These are phyloP conservation scores for Myoxocephalus aenaeus DNA, from an alignment of 2,797 vertebrate genomes.

Conservation along the genomic window DNA sequence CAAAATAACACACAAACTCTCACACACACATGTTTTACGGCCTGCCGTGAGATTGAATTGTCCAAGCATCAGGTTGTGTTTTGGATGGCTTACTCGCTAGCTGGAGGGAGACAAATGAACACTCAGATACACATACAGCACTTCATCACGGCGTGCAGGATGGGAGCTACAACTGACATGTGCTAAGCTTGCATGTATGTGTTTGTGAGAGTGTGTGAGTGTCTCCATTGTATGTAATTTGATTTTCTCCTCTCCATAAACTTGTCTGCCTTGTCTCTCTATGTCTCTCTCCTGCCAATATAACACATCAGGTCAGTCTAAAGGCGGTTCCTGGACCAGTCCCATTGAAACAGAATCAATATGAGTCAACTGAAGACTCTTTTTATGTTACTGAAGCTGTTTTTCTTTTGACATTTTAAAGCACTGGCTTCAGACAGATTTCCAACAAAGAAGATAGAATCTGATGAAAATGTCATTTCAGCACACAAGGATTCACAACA, in stretches of 20 bases:
- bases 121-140: conserved; percentile 24
- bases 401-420: neutral
- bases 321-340: conserved; percentile 14
- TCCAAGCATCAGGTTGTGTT: conserved; percentile 72
- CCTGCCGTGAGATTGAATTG: conserved; percentile 52
- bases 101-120: conserved; percentile 58
- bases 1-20: neutral
- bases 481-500: neutral
- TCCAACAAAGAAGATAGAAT: neutral
- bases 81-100: conserved; percentile 59
- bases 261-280: conserved; percentile 30
- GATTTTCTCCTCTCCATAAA: conserved; percentile 57
- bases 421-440: neutral
- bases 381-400: neutral
- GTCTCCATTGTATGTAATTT: conserved; percentile 38
- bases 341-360: too few relatives aligned
- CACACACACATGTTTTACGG: conserved; percentile 47
- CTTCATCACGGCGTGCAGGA: conserved; percentile 46
- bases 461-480: neutral
- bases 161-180: conserved; percentile 47
- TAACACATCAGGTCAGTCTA: conserved; percentile 7
- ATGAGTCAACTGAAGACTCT: neutral
- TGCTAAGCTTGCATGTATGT: conserved; percentile 40
- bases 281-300: conserved; percentile 12
- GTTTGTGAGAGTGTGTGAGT: conserved; percentile 36